A percentile compares a stretch with the other conserved stretches of the same genome.
Conservation (phyloP, 2,888 invertebrate genomes). For the Xylophagus ater region DNA sequence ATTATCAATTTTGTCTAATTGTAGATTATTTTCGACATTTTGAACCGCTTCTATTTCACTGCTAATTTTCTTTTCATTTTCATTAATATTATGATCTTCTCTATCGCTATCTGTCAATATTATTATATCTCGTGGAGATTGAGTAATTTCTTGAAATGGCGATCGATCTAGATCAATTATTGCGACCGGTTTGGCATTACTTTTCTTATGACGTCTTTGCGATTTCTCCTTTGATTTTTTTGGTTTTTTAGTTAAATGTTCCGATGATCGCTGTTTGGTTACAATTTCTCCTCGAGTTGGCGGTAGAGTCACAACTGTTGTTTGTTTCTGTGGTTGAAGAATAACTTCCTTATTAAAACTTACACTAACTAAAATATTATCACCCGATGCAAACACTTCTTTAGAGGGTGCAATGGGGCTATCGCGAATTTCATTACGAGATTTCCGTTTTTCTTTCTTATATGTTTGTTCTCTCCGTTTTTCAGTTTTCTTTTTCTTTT, state of each 20-base stretch:
- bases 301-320: conserved; percentile 35
- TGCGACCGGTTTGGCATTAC: conserved; percentile 56
- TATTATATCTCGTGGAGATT: conserved; percentile 70
- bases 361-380: conserved; percentile 85
- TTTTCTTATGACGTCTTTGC: conserved; percentile 44
- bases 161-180: conserved; percentile 78
- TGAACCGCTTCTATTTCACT: conserved; percentile 12
- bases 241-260: conserved; percentile 25
- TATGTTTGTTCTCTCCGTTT: conserved; percentile 41
- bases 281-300: conserved; percentile 34
- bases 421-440: conserved; percentile 28
- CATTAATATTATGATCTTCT: conserved; percentile 29
- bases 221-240: conserved; percentile 20
- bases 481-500: conserved; percentile 37
- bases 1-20: conserved; percentile 10
- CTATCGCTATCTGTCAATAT: conserved; percentile 72
- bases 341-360: conserved; percentile 64
- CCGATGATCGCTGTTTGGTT: conserved; percentile 21
- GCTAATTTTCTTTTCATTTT: conserved; percentile 9
- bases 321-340: conserved; percentile 29
- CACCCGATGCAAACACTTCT: conserved; percentile 85
- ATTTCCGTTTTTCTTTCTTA: conserved; percentile 37
- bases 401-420: conserved; percentile 54
- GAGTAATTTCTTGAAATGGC: conserved; percentile 71
- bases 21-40: conserved; percentile 3